Percentiles rank a stretch among this genome's conserved stretches.
Conservation (phyloP, 1,140 invertebrate genomes). For the Aphelenchoides avenae region DNA sequence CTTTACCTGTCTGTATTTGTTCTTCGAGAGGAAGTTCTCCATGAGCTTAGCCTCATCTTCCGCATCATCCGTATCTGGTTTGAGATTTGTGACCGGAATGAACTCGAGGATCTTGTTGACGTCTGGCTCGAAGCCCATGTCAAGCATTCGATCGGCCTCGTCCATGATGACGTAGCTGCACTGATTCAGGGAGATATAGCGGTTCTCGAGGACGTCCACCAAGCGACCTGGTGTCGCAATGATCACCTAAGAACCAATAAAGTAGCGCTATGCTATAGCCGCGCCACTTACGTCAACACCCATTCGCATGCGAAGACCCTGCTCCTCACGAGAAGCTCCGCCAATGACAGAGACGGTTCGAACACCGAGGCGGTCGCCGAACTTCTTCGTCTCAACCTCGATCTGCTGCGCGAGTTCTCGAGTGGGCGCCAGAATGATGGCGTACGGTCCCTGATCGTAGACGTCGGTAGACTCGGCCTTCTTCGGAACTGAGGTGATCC, state of each 20-base stretch:
- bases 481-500: conserved; percentile 93
- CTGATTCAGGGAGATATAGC: conserved; percentile 89
- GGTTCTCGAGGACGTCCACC: conserved; percentile 96
- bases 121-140: conserved; percentile 97
- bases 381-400: conserved; percentile 97
- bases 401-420: conserved; percentile 99
- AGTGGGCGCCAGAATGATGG: conserved; percentile 95
- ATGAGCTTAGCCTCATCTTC: conserved; percentile 87
- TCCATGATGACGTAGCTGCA: conserved; percentile 73
- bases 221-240: conserved; percentile 98
- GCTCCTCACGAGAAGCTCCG: conserved; percentile 92
- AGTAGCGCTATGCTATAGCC: conserved; percentile 8
- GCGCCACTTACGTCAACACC: conserved; percentile 77
- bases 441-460: conserved; percentile 88
- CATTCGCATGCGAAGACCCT: conserved; percentile 88
- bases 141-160: conserved; percentile 95
- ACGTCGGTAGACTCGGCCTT: conserved; percentile 66
- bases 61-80: conserved; percentile 95
- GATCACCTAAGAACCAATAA: conserved; percentile 72
- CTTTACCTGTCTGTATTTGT: conserved; percentile 90
- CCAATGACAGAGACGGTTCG: conserved; percentile 96
- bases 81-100: conserved; percentile 96
- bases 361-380: conserved; percentile 87
- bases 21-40: conserved; percentile 81
- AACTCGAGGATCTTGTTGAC: conserved; percentile 97